Base-by-base conservation (phyloP, 2,797 vertebrate species). In the Cottoperca gobio region DNA sequence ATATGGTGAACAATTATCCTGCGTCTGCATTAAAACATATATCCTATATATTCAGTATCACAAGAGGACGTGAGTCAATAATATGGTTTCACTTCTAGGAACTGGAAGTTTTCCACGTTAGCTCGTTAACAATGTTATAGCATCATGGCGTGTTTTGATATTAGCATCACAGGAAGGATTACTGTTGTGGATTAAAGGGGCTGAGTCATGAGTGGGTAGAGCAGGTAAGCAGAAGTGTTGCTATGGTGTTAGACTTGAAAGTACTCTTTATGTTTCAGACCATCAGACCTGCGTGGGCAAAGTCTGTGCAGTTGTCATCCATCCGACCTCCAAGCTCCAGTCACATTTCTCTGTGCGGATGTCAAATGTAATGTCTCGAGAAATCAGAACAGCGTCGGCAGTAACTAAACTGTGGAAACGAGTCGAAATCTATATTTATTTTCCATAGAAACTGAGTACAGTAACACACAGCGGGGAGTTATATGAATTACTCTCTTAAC, bases 211-310 rank as follows among this genome's bases (percentile, higher is more conserved):
- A 77, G 88, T 84, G 85, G 87, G 88, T 79, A 76, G 86, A 87
- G 81, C 88, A 89, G 88, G 88, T 91, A 86, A 85, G 87, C 79
- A 88, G 79, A 84, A 76, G 79, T 79, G 91, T 93, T 92, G 91
- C 92, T 91, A 93, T 93, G 92, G 91, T 74, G 89, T 86, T 87
- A 71, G 65, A 85, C 85, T 86, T 89, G 75, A 90, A 91, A 89
- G 88, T 81, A 74, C 73, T 88, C 85, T 89, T 90, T 85, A 91
- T 91, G 83, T 90, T 92, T 92, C 76, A 81, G 89, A 89, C 85
- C 81, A 82, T 87, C 81, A 85, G 84, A 88, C 79, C 81, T 82
- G 86, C 82, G 87, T 91, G 82, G 85, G 90, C 83, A 86, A 87
- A 76, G 83, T 78, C 72, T 82, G 78, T 77, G 73, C 73, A 50